Percentiles rank a stretch among this genome's conserved stretches.
phyloP scores from a whole-genome alignment of 2,797 vertebrate species.

The Catharus ustulatus region DNA sequence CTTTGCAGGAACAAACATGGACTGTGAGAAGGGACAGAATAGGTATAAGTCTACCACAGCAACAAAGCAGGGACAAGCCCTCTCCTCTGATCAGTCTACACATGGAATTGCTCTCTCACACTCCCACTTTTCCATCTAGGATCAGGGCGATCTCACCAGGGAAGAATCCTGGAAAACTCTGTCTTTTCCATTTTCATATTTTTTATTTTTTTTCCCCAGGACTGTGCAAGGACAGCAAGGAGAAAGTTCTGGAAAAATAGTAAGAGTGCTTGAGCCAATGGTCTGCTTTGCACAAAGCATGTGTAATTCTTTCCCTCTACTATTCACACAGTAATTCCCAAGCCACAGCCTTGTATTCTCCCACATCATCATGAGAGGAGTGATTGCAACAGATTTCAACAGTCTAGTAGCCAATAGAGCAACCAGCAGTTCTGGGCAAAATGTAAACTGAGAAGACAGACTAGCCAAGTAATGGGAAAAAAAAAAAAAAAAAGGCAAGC shows the following conservation, averaged over 20 bases:
- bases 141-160: not conserved
- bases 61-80: not conserved
- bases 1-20: not conserved
- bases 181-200: not conserved
- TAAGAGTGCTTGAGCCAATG: not conserved
- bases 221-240: not conserved
- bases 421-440: not conserved
- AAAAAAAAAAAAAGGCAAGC: not conserved
- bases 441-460: conserved; percentile 3
- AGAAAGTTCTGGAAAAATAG: conserved; percentile 21
- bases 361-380: conserved; percentile 25
- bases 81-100: not conserved
- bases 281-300: conserved; percentile 28
- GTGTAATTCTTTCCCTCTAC: conserved; percentile 45
- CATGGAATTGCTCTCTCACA: not conserved
- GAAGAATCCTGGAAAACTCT: conserved; percentile 55
- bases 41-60: not conserved
- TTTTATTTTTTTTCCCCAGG: not conserved
- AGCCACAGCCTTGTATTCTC: not conserved
- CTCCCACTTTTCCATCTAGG: not conserved
- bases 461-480: not conserved
- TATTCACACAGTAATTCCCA: conserved; percentile 41
- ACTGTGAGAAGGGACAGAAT: not conserved
- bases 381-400: conserved; percentile 40
- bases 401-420: not conserved